These are phyloP conservation scores for Phrynocephalus versicolor DNA, from an alignment of 2,113 vertebrate species.

Conservation along the genomic window DNA sequence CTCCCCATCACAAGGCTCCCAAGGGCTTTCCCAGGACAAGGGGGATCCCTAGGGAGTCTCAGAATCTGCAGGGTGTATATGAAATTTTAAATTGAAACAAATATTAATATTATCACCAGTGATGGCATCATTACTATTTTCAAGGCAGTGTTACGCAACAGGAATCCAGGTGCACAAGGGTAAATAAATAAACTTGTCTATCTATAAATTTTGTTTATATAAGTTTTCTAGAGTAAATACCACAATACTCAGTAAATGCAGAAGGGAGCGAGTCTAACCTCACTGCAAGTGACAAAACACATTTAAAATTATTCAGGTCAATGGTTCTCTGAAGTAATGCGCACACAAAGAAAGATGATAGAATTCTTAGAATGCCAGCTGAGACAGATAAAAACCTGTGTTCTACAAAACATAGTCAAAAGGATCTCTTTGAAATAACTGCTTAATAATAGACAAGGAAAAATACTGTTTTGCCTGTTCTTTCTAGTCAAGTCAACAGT, in stretches of 20 bases:
- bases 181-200: too few species aligned
- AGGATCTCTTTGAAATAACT: conserved; percentile 5
- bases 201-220: too few species aligned
- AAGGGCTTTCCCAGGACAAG: too few species aligned
- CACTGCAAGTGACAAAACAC: background rate
- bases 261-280: background rate
- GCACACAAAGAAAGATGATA: background rate
- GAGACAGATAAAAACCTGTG: background rate
- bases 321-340: background rate
- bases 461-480: background rate
- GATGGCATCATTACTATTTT: too few species aligned
- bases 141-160: too few species aligned
- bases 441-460: conserved; percentile 29
- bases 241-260: background rate
- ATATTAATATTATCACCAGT: too few species aligned
- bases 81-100: too few species aligned
- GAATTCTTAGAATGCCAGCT: background rate
- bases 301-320: conserved; percentile 29
- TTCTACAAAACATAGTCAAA: background rate
- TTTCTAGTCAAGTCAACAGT: conserved; percentile 30
- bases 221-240: background rate
- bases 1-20: too few species aligned
- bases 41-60: too few species aligned
- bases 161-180: too few species aligned
- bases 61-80: too few species aligned